Conservation (phyloP, 2,113 vertebrate species). For the Bucco capensis region DNA sequence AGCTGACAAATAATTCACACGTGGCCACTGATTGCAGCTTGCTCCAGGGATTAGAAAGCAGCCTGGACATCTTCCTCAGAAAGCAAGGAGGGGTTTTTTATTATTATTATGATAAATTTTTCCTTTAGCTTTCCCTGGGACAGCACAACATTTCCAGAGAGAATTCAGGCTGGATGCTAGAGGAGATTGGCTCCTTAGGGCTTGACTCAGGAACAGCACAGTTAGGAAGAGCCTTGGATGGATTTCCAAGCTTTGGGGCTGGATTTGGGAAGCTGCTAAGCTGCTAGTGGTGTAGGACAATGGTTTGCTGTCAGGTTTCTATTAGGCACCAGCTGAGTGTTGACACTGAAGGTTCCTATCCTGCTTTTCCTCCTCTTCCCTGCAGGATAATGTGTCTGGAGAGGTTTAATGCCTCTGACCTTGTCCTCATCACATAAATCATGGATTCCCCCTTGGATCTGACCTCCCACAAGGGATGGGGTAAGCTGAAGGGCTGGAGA, state of each 20-base stretch:
- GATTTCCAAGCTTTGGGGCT: not conserved
- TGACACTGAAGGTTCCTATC: not conserved
- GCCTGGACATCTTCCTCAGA: not conserved
- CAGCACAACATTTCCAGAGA: not conserved
- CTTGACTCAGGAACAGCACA: not conserved
- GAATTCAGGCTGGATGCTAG: not conserved
- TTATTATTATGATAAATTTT: not conserved
- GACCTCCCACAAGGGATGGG: accelerated
- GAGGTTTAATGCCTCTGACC: not conserved
- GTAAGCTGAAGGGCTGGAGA: not conserved
- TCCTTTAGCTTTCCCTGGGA: too few relatives aligned
- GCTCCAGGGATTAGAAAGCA: not conserved
- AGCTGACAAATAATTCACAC: not conserved
- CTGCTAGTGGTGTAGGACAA: not conserved
- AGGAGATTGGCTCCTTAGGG: not conserved
- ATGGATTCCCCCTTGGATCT: not conserved
- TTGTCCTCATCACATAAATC: accelerated
- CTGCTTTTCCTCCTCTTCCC: not conserved
- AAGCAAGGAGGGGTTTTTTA: not conserved
- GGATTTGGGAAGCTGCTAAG: not conserved
- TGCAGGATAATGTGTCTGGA: not conserved
- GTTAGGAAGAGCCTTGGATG: not conserved
- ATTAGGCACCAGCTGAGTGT: not conserved
- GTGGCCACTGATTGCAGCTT: too few relatives aligned
- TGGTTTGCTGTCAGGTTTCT: not conserved